phyloP scores from a whole-genome alignment of 1,140 invertebrate genomes.

The Drosophila insularis region DNA sequence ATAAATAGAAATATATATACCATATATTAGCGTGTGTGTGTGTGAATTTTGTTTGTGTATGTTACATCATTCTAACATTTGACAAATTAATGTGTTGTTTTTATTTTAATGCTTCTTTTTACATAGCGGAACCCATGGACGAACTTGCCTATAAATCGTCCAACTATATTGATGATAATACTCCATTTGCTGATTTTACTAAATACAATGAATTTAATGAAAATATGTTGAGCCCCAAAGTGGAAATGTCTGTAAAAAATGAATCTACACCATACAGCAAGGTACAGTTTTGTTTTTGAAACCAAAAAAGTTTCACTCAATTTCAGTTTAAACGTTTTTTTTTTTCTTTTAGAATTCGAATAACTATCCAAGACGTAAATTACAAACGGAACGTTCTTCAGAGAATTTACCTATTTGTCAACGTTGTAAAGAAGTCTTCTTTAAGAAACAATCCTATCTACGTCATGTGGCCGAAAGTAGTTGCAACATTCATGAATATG shows the following conservation, averaged over 20 bases:
- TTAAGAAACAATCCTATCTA: slow-evolving; percentile 71
- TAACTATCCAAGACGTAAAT: slow-evolving; percentile 68
- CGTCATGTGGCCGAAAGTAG: slow-evolving; percentile 70
- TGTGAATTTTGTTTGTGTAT: too few relatives aligned
- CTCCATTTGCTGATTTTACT: slow-evolving; percentile 68
- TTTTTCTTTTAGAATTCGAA: slow-evolving; percentile 46
- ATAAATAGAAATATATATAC: not conserved
- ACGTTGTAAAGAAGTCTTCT: slow-evolving; percentile 79
- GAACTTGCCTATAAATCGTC: slow-evolving; percentile 66
- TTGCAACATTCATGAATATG: slow-evolving; percentile 75
- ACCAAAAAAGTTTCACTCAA: not conserved
- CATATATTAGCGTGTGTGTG: too few relatives aligned
- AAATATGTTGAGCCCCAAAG: slow-evolving; percentile 67
- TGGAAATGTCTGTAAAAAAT: slow-evolving; percentile 61
- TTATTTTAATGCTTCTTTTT: not conserved
- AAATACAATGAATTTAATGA: slow-evolving; percentile 61
- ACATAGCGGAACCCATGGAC: slow-evolving; percentile 63
- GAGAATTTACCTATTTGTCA: slow-evolving; percentile 72
- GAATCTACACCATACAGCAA: slow-evolving; percentile 51
- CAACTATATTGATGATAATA: slow-evolving; percentile 70
- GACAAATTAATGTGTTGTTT: not conserved
- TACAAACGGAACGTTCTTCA: slow-evolving; percentile 61
- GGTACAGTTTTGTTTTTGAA: slow-evolving; percentile 22
- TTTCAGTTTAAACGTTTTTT: not conserved
- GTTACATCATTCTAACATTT: not conserved